Conservation (phyloP, 2,888 invertebrate species). For the Pseudanteris insignis region DNA sequence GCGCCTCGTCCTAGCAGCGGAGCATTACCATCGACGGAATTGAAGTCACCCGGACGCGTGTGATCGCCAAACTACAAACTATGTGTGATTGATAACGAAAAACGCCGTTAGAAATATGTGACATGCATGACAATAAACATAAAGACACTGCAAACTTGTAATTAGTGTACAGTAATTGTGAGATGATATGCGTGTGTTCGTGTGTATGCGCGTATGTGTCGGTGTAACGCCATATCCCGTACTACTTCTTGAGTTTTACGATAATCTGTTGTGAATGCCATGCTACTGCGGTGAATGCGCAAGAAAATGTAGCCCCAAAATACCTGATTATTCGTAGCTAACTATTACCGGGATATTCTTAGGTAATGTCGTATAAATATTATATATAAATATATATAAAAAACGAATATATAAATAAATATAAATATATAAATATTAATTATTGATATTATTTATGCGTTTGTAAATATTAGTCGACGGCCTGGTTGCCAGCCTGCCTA, state of each 20-base stretch:
- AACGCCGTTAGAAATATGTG: conserved; percentile 13
- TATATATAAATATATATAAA: conserved; percentile 54
- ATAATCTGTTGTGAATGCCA: conserved; percentile 34
- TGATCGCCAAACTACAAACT: conserved; percentile 55
- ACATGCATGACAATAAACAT: conserved; percentile 60
- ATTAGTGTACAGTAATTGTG: conserved; percentile 63
- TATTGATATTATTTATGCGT: conserved; percentile 65
- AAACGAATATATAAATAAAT: conserved; percentile 49
- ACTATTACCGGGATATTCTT: conserved; percentile 47
- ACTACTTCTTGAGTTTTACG: conserved; percentile 17
- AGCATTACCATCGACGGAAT: conserved; percentile 58
- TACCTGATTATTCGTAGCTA: conserved; percentile 51
- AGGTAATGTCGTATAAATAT: conserved; percentile 54
- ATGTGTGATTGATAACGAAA: not conserved
- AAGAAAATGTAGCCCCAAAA: conserved; percentile 43
- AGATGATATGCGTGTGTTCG: conserved; percentile 20
- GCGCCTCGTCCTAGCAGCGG: conserved; percentile 59
- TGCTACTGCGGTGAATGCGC: conserved; percentile 41
- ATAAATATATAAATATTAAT: conserved; percentile 58
- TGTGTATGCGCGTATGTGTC: conserved; percentile 20
- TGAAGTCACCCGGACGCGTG: conserved; percentile 64
- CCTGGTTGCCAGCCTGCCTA: conserved; percentile 53
- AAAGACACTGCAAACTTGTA: conserved; percentile 58
- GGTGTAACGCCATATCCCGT: conserved; percentile 29
- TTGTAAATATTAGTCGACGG: conserved; percentile 66